Evolutionary conservation across 2,113 vertebrate genomes (phyloP), one percentile per base, ranked within the genome.

Genomic region (Microtus richardsoni): DNA sequence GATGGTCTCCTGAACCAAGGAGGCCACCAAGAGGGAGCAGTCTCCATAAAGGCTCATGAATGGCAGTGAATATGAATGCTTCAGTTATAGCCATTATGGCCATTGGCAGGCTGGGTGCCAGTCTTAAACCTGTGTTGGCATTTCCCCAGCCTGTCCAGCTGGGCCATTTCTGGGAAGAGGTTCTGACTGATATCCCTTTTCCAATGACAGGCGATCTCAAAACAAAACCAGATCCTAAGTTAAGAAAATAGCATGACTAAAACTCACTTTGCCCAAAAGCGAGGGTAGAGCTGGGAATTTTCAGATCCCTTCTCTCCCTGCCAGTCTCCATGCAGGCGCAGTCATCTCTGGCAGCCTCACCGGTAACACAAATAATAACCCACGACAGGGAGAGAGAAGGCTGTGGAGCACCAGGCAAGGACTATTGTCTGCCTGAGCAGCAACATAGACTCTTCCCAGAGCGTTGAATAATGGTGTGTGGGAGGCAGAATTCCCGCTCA

Each of bases 361-460:
- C 93, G 91, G 92, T 52, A 93, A 88, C 52, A 92, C 93, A 96
- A 97, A 90, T 91, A 86, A 95, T 75, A 66, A 96, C 91, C 88
- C 91, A 91, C 70, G 68, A 80, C 95, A 96, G 74, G 90, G 79
- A 78, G 91, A 95, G 94, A 95, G 91, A 95, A 91, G 89, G 44
- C 44, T 1, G 70, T 0, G 0, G 87, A 87, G 39, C 0, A 2
- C 47, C 84, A 92, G 74, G 36, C 21, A 5, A 82, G 36, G 66
- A 91, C 75, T 60, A 44, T 80, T 95, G 83, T 68, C 47, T 73
- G 79, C 52, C 22, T n/a, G 44, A 58, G 44, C 47, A 36, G 71
- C 82, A 86, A 68, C 36, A 36, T 4, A 7, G 95, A 84, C 16
- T 77, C 75, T 91, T 93, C 74, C 68, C 88, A 58, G 78, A 60